These are phyloP conservation scores for Spheniscus mendiculus DNA, from an alignment of 2,113 vertebrate genomes.

Conservation along the genomic window DNA sequence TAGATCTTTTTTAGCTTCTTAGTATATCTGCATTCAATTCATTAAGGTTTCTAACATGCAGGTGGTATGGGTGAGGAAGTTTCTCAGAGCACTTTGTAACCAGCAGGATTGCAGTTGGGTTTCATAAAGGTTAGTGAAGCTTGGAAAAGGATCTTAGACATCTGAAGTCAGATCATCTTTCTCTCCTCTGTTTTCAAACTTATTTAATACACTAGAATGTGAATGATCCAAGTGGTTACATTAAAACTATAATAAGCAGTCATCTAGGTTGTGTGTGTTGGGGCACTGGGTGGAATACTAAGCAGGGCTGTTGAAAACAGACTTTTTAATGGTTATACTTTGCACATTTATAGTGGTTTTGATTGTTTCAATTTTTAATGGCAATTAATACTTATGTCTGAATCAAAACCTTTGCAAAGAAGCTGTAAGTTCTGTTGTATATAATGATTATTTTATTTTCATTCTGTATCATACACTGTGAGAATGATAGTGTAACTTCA, in stretches of 20 bases:
- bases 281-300: not conserved
- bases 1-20: not conserved
- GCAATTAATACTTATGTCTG: not conserved
- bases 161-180: not conserved
- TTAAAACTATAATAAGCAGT: not conserved
- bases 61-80: not conserved
- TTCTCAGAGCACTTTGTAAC: not conserved
- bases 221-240: fast-evolving
- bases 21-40: not conserved
- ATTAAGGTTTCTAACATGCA: not conserved
- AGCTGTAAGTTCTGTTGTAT: not conserved
- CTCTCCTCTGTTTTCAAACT: not conserved
- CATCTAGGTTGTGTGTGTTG: not conserved
- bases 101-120: not conserved
- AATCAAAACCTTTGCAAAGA: not conserved
- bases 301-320: not conserved
- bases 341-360: not conserved
- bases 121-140: not conserved
- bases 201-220: not conserved
- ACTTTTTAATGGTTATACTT: not conserved
- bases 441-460: not conserved
- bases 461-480: not conserved
- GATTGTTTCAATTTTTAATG: not conserved
- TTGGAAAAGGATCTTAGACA: not conserved
- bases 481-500: not conserved